Base-by-base conservation (phyloP, 2,797 vertebrate genomes). In the Chlorospingus semifuscus region DNA sequence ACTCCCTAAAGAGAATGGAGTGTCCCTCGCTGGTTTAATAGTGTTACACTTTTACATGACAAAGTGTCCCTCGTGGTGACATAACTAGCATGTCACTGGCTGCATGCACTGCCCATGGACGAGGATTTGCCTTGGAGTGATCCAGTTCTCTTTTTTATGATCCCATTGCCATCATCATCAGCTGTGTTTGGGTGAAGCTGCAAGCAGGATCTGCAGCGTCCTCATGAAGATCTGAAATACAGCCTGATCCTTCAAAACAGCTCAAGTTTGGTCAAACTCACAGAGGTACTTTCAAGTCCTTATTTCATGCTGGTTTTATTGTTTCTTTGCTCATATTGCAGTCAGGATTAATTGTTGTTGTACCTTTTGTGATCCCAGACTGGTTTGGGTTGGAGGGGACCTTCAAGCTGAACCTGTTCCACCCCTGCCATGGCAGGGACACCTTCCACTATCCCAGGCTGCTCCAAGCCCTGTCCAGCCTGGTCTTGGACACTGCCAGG, bases 401-500 rank as follows among this genome's bases (percentile, higher is more conserved):
- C 55, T 46, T 53, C n/a, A 53, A 24, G 4, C 8, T 68, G 15
- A 46, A 8, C 23, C 8, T 19, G 1, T 68, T n/a, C 46, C 19
- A 24, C 7, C n/a, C 14, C 4, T 59, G 27, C 53, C 44, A 17
- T 7, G 16, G 29, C 19, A 60, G n/a, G 23, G 63, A 44, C 37
- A 17, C 4, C 3, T 85, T 17, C n/a, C 72, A 30, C 20, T 27
- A 0, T n/a, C 23, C 18, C 46, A 46, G 37, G 23, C 0, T n/a
- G 23, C 29, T 76, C 71, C n/a, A 11, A 60, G 11, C n/a, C n/a
- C 12, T 0, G 0, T 69, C 47, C 23, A 53, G 0, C 34, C 47
- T 47, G 64, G 47, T 56, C 17, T 69, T 30, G 83, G 47, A 0
- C 56, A 47, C 30, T 36, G 0, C 29, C 55, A 69, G 47, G 30